Evolutionary conservation across 1,140 invertebrate genomes (phyloP).

Genomic region (Chrysopa pallens): DNA sequence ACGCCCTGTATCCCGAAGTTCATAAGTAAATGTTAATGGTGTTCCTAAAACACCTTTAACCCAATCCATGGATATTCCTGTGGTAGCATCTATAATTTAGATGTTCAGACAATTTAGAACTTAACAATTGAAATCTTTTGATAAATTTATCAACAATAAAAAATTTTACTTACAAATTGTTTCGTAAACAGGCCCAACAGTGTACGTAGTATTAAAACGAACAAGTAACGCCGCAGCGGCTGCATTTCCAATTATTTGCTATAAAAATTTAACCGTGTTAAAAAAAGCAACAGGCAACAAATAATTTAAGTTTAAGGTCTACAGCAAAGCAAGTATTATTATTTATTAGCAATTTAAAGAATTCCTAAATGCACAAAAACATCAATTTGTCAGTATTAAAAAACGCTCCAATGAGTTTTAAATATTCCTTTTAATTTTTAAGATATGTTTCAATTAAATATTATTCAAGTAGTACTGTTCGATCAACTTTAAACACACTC

Average conservation of each 20-base stretch:
- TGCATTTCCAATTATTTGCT: conserved; percentile 34
- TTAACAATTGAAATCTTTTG: background rate
- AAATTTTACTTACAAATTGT: conserved; percentile 31
- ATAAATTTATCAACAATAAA: conserved; percentile 2
- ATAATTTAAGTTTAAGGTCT: no score
- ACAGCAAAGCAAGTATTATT: no score
- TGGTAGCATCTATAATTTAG: conserved; percentile 15
- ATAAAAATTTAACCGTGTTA: conserved; percentile 12
- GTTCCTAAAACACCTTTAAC: conserved; percentile 27
- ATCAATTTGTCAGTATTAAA: no score
- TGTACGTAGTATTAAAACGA: conserved; percentile 42
- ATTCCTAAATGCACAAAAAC: no score
- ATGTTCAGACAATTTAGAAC: conserved; percentile 1
- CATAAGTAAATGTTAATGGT: conserved; percentile 34
- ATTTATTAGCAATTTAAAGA: no score
- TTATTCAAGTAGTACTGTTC: no score
- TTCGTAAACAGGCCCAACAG: conserved; percentile 33
- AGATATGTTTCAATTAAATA: no score
- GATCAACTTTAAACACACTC: no score
- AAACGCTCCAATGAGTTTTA: no score
- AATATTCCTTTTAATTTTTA: no score
- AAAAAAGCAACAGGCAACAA: no score
- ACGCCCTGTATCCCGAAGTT: conserved; percentile 30
- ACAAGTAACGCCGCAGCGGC: conserved; percentile 33
- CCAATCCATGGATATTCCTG: conserved; percentile 35